Base-by-base conservation (phyloP, 1,140 invertebrate species). In the Leptestheria dahalacensis region DNA sequence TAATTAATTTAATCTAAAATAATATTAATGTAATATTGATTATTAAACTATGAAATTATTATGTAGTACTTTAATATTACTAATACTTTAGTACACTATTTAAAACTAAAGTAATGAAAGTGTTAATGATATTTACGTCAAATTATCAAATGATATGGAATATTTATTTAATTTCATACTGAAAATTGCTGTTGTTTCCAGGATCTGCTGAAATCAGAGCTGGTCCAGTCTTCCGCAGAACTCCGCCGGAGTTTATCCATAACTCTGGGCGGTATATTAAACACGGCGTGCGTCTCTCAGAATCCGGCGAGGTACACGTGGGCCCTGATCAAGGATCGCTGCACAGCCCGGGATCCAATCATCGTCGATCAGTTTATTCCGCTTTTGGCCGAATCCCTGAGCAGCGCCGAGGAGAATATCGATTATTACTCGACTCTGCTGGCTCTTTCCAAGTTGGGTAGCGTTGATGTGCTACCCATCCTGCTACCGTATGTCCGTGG, bases 281-380 rank as follows among this genome's bases (percentile, higher is more conserved):
- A 55, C 26, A 29, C 24, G 21, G 15, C 26, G 11, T 55, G 53
- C 53, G 53, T 55, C 20, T n/a, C 33, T 12, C 33, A 24, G n/a
- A 29, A 20, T n/a, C 25, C 12, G 10, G 21, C 15, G 15, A 21
- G 53, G 12, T 29, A 26, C 33, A n/a, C 53, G 12, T 24, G 21
- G 15, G 15, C 53, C 11, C 53, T 29, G 15, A 41, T 41, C 15
- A 41, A 41, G 15, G 33, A 41, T 41, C 6, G 33, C 33, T 41
- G 33, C 33, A 9, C 33, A 41, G 6, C 33, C 15, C 6, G 6
- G 33, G 33, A 41, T 41, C 15, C 33, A 55, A 12, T 55, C 1
- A 55, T 55, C 15, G 33, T 28, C 11, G 53, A 55, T 11, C 12
- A 29, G 21, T 55, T 55, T 55, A 24, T 55, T 26, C 53, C 53